A percentile compares a stretch with the other conserved stretches of the same genome.
Conservation (phyloP, 2,113 vertebrate genomes). For the Micronycteris hirsuta region DNA sequence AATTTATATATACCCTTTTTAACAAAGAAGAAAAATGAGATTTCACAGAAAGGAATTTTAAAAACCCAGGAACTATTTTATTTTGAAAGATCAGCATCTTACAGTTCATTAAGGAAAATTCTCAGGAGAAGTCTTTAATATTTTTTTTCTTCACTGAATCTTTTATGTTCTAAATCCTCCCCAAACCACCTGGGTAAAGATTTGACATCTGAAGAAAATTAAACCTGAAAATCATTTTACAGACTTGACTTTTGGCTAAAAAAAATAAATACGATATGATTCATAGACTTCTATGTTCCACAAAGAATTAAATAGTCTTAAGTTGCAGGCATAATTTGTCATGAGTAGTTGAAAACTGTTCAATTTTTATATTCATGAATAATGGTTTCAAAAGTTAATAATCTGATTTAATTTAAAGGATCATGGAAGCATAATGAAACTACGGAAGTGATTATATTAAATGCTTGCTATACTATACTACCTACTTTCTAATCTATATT, state of each 20-base stretch:
- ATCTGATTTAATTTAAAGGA: not conserved
- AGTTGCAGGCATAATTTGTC: not conserved
- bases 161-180: not conserved
- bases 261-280: not conserved
- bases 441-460: not conserved
- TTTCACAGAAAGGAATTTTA: not conserved
- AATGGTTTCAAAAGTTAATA: not conserved
- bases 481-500: not conserved
- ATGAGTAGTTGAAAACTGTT: not conserved
- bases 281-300: not conserved
- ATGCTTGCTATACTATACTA: not conserved
- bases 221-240: conserved; percentile 11
- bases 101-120: not conserved
- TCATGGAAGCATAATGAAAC: not conserved
- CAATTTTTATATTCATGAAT: not conserved
- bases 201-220: not conserved
- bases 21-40: not conserved
- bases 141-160: not conserved
- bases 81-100: not conserved
- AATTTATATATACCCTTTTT: not conserved
- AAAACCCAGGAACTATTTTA: not conserved
- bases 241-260: not conserved
- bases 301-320: not conserved
- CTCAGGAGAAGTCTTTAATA: not conserved
- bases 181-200: not conserved